phyloP scores from a whole-genome alignment of 92 coral and sea anemone genomes.

The Porites divaricata region DNA sequence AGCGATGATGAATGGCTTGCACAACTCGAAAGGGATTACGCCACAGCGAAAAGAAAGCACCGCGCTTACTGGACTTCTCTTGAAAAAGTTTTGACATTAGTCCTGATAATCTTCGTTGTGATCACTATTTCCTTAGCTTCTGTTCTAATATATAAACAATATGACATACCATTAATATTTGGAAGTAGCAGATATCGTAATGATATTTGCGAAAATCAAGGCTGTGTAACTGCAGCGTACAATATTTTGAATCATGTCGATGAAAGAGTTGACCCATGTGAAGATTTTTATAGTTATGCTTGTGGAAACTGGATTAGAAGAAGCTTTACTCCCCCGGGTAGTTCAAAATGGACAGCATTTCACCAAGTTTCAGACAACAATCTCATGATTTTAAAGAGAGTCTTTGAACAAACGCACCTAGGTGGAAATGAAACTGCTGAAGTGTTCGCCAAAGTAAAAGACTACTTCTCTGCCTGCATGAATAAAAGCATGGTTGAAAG shows the following conservation, averaged over 20 bases:
- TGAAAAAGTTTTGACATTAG: conserved; percentile 74
- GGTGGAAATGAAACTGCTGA: conserved; percentile 59
- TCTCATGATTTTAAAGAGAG: conserved; percentile 72
- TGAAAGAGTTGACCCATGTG: conserved; percentile 78
- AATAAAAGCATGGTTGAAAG: conserved; percentile 69
- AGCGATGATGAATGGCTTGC: conserved; percentile 98
- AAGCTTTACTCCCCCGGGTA: conserved; percentile 73
- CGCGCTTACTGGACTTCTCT: conserved; percentile 77
- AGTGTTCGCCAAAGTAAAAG: conserved; percentile 75
- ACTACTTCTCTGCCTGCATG: conserved; percentile 83
- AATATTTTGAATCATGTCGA: conserved; percentile 83
- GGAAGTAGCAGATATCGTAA: conserved; percentile 18
- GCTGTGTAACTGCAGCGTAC: conserved; percentile 90
- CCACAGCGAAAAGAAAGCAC: conserved; percentile 82
- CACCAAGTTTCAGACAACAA: conserved; percentile 85
- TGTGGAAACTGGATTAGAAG: conserved; percentile 89
- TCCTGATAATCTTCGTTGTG: conserved; percentile 70
- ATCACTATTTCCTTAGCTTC: conserved; percentile 71
- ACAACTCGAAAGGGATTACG: conserved; percentile 94
- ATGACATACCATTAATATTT: conserved; percentile 26
- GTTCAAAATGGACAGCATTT: conserved; percentile 87
- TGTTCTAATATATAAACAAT: conserved; percentile 69
- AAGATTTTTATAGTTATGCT: conserved; percentile 89
- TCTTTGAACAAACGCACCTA: conserved; percentile 68
- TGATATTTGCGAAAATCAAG: conserved; percentile 76